phyloP scores from a whole-genome alignment of 2,797 vertebrate species.

The Hyperoplus immaculatus region DNA sequence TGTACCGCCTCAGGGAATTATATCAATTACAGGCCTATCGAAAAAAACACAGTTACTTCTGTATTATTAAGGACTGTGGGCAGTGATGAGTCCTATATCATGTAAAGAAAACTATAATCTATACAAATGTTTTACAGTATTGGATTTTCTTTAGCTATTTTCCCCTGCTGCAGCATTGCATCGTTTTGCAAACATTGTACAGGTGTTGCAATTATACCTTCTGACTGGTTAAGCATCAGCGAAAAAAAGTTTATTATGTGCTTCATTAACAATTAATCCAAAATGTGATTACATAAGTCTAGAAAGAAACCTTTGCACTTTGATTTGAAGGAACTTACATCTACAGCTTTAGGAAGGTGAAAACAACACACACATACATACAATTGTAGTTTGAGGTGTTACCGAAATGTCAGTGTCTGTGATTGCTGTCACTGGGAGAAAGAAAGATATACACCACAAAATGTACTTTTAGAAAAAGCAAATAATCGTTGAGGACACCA shows the following conservation, averaged over 20 bases:
- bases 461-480: neutral
- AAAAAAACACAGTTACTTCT: neutral
- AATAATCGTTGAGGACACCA: neutral
- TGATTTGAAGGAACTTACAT: neutral
- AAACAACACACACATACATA: neutral
- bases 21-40: neutral
- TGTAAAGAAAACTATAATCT: neutral
- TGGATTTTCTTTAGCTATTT: neutral
- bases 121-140: neutral
- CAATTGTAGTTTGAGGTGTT: neutral
- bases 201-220: neutral
- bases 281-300: neutral
- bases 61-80: neutral
- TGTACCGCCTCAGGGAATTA: neutral
- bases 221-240: neutral
- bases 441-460: conserved; percentile 9
- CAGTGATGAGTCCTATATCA: neutral
- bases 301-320: neutral
- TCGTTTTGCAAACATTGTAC: neutral
- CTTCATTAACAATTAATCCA: neutral
- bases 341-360: neutral
- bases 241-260: neutral
- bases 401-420: neutral
- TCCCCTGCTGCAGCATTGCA: neutral
- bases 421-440: conserved; percentile 2